Percentiles rank a stretch among this genome's conserved stretches.
Evolutionary conservation across 2,888 invertebrate species (phyloP).

Genomic region (Noctua fimbriata): DNA sequence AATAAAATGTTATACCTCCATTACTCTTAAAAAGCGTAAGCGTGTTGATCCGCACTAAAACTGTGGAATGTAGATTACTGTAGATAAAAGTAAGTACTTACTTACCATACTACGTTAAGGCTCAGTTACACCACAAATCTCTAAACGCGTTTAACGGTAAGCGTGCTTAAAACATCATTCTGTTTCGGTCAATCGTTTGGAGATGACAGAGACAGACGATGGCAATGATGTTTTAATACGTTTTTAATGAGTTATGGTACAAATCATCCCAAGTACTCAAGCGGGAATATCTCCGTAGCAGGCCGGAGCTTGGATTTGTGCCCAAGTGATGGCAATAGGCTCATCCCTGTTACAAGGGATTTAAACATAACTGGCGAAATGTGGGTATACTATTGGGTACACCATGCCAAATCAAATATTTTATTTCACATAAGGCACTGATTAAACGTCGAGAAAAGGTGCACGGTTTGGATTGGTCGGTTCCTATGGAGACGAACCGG

Average conservation of each 20-base stretch:
- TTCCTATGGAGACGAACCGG: background rate
- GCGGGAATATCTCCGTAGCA: too few relatives aligned
- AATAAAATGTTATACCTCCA: background rate
- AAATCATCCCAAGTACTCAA: background rate
- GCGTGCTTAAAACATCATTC: background rate
- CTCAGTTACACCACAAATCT: background rate
- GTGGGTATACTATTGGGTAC: background rate
- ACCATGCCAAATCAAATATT: background rate
- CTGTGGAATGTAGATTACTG: constrained; percentile 20
- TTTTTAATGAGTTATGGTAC: background rate
- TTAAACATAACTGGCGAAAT: too few relatives aligned
- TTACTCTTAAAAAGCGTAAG: background rate
- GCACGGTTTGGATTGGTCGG: background rate
- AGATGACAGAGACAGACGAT: background rate
- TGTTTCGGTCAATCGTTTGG: background rate
- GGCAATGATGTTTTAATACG: background rate
- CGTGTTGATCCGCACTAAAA: constrained; percentile 12
- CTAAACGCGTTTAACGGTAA: background rate
- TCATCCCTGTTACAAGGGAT: too few relatives aligned
- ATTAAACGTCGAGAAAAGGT: background rate
- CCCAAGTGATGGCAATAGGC: too few relatives aligned
- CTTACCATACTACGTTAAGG: background rate
- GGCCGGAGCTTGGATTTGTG: too few relatives aligned
- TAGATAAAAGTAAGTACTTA: constrained; percentile 6
- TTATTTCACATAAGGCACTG: background rate